Evolutionary conservation across 2,797 vertebrate genomes (phyloP), one percentile per base, ranked within the genome.

Genomic region (Forpus xanthops): DNA sequence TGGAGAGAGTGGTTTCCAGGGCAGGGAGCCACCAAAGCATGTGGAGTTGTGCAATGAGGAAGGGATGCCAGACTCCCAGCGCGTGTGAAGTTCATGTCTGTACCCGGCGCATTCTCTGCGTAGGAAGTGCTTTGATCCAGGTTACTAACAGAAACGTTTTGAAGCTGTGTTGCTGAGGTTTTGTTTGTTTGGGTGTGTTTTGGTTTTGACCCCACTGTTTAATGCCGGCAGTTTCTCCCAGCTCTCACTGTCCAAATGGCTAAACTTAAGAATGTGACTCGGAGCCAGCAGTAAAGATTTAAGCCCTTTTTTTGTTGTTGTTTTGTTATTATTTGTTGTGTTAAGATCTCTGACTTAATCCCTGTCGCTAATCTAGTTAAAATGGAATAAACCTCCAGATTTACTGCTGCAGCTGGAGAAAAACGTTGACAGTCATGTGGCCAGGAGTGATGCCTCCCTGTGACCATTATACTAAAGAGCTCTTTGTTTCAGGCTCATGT

Each of bases 401-500:
- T 94, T 95, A 89, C 91, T 33, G 49, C 60, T 93, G 72, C 88
- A 76, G 85, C 91, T 86, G 82, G 85, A 80, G 35, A 79, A 75
- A 85, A 74, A 61, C 71, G n/a, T 72, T 39, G 77, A 65, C 82
- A 85, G 95, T 95, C 96, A 91, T 93, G 95, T 92, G 96, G 94
- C 95, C 96, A 67, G 91, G 95, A 95, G 93, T 81, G 95, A 77
- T 95, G 93, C 93, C 94, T 94, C 94, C 93, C 89, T 84, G 94
- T 94, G 93, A 94, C 93, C 96, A 89, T 94, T 66, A 89, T 89
- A 97, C 95, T 95, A 97, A 98, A 98, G 97, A 97, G 97, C 97
- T 98, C 97, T 98, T 97, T 97, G 97, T 98, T 98, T 92, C 97
- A 99, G 99, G 99, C 99, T 95, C 99, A 99, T 97, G 99, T 99